Base-by-base conservation (phyloP, 2,888 invertebrate genomes). In the Stictocephala bisonia region DNA sequence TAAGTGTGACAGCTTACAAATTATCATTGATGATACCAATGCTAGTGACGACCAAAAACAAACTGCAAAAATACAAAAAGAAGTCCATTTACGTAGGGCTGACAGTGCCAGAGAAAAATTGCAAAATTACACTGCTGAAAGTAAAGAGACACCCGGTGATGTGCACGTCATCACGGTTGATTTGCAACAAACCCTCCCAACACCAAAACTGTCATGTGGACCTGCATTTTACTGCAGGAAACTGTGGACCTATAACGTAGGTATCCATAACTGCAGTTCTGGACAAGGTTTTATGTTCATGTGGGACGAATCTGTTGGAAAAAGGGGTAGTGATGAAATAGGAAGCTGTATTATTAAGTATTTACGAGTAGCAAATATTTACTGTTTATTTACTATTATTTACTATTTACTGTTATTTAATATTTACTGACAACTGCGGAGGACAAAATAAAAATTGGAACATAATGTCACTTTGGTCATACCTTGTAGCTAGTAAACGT, bases 161-260 rank as follows among this genome's bases (percentile, higher is more conserved):
- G 20, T 67, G 48, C 67, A 67, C 22, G 44, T 48, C 20, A 67
- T 67, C 20, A 48, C 44, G 24, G 44, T 26, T 6, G 27, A 67
- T 48, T 15, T 67, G 48, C 67, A 67, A 48, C 50, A 67, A 44
- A 67, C 48, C 15, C 48, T 67, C 3, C 48, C 67, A 20, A 67
- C 67, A 15, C 50, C 67, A 22, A 67, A 67, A 67, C 67, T 67
- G n/a, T 24, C 67, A 24, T 67, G 67, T 48, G 67, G 48, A 13
- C 67, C 48, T n/a, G 67, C 44, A 44, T 48, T 67, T 48, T 22
- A 67, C 27, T 44, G 41, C 9, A 20, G 67, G 48, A 67, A 67
- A 48, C 41, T 67, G 22, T 67, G 67, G 67, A 67, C 67, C 15
- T 48, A 48, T 26, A 67, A 41, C 44, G 67, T 44, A 13, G 67